Conservation (phyloP, 2,113 vertebrate species). For the Vireo altiloquus region DNA sequence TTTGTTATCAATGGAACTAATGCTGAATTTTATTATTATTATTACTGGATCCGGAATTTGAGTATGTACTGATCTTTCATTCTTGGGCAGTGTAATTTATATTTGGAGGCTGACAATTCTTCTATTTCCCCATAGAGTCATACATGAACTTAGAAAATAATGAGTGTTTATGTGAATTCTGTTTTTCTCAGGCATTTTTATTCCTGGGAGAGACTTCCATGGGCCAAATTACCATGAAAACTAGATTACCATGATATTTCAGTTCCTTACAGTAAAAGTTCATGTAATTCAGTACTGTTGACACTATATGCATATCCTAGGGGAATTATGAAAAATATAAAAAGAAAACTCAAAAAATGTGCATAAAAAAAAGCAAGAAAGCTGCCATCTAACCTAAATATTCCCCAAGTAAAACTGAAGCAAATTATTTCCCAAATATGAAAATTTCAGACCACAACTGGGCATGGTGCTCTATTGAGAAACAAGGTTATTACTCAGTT, state of each 20-base stretch:
- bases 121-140: constrained; percentile 4
- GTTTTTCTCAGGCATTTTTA: constrained; percentile 59
- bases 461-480: not conserved
- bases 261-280: constrained; percentile 11
- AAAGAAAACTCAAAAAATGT: constrained; percentile 2
- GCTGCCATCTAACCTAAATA: not conserved
- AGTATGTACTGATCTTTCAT: not conserved
- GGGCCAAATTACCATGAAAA: constrained; percentile 47
- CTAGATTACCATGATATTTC: constrained; percentile 14
- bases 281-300: constrained; percentile 26
- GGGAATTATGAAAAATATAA: constrained; percentile 30
- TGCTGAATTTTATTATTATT: not conserved
- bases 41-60: constrained; percentile 17
- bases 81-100: constrained; percentile 21
- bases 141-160: constrained; percentile 13
- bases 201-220: constrained; percentile 32
- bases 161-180: constrained; percentile 32
- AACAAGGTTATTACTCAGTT: not conserved
- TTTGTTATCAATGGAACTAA: constrained; percentile 37
- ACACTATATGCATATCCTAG: not conserved
- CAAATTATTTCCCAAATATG: not conserved
- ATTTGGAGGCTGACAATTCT: constrained; percentile 7
- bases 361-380: not conserved
- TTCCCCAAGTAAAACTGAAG: not conserved
- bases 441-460: not conserved